A percentile compares a stretch with the other conserved stretches of the same genome.
Evolutionary conservation across 2,113 vertebrate species (phyloP).

Genomic region (Xiphorhynchus elegans): DNA sequence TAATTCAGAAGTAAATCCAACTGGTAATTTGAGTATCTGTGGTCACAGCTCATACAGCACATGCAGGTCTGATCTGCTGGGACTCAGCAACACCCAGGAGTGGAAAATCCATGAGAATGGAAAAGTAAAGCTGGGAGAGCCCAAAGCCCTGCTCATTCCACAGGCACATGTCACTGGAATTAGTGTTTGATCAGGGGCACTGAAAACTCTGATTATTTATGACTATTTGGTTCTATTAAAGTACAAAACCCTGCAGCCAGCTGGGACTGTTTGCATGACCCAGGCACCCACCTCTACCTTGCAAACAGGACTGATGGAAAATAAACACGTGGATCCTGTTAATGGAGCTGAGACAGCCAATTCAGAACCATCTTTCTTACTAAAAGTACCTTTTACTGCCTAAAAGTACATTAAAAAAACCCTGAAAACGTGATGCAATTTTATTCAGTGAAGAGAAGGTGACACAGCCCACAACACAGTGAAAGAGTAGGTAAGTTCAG

Average conservation of each 20-base stretch:
- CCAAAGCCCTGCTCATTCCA: background rate
- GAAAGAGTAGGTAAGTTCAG: background rate
- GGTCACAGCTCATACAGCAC: background rate
- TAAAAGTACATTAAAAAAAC: background rate
- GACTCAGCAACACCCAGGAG: background rate
- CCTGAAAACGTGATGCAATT: background rate
- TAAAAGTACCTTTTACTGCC: background rate
- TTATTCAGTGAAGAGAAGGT: background rate
- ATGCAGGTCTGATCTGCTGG: background rate
- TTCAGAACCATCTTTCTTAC: background rate
- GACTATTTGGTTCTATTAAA: background rate
- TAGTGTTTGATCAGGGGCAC: background rate
- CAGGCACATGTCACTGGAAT: background rate
- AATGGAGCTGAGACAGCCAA: background rate
- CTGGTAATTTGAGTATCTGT: background rate
- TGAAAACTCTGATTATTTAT: background rate
- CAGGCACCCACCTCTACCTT: background rate
- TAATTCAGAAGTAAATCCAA: background rate
- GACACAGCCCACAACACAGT: background rate
- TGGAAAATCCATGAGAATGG: background rate
- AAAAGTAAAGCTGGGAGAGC: constrained; percentile 7
- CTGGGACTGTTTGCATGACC: accelerated
- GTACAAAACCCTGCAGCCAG: background rate
- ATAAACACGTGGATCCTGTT: background rate
- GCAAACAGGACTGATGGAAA: background rate